Conservation (phyloP, 1,140 invertebrate species). For the Solenopsis invicta region DNA sequence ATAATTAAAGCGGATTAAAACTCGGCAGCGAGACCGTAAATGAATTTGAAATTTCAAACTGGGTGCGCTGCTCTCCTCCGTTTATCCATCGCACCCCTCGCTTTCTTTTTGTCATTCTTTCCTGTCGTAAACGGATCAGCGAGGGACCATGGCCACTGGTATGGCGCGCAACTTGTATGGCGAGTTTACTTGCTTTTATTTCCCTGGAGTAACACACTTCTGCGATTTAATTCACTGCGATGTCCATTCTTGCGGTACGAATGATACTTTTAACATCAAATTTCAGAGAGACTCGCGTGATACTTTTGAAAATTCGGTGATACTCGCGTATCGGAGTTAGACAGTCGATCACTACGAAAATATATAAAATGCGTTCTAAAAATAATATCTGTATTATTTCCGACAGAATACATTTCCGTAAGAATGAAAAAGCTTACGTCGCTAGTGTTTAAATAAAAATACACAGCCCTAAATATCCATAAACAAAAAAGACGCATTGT, state of each 20-base stretch:
- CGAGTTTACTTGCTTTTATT: slow-evolving; percentile 80
- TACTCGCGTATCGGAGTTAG: background rate
- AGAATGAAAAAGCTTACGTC: background rate
- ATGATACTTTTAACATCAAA: slow-evolving; percentile 17
- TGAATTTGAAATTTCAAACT: slow-evolving; percentile 83
- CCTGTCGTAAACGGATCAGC: slow-evolving; percentile 66
- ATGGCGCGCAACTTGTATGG: slow-evolving; percentile 35
- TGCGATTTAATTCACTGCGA: slow-evolving; percentile 65
- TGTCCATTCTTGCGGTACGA: slow-evolving; percentile 12
- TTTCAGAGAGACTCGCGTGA: background rate
- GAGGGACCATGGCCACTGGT: slow-evolving; percentile 65
- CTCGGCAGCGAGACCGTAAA: slow-evolving; percentile 76
- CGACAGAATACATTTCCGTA: background rate
- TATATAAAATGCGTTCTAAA: background rate
- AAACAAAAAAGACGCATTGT: background rate
- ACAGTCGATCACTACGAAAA: background rate
- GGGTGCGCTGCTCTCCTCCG: slow-evolving; percentile 69
- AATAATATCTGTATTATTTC: slow-evolving; percentile 29
- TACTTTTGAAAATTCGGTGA: slow-evolving; percentile 8
- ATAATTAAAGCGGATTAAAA: slow-evolving; percentile 83
- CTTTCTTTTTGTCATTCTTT: slow-evolving; percentile 65
- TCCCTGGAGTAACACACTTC: slow-evolving; percentile 79
- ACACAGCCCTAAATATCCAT: background rate
- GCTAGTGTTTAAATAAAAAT: slow-evolving; percentile 17
- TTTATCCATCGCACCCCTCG: slow-evolving; percentile 56